Conservation (phyloP, 1,140 invertebrate species). For the Trichonephila clavata region DNA sequence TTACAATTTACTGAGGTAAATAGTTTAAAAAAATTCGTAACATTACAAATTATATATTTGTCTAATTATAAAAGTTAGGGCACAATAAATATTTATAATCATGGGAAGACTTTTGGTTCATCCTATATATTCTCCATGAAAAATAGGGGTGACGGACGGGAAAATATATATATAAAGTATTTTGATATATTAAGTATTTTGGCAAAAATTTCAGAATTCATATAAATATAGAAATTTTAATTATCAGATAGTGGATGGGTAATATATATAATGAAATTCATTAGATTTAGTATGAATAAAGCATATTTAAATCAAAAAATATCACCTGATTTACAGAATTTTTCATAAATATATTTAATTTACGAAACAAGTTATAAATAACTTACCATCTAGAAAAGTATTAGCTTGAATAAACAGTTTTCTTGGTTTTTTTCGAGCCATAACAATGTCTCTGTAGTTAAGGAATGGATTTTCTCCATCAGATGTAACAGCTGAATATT, state of each 20-base stretch:
- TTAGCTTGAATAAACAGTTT: slow-evolving; percentile 93
- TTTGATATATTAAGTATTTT: not conserved
- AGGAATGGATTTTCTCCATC: slow-evolving; percentile 86
- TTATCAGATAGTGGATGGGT: not conserved
- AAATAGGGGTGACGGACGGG: too few species aligned
- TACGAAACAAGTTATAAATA: not conserved
- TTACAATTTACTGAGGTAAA: too few species aligned
- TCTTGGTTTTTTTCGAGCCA: slow-evolving; percentile 93
- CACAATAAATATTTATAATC: too few species aligned
- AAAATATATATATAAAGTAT: not conserved
- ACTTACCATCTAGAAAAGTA: slow-evolving; percentile 84
- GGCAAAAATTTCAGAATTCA: not conserved
- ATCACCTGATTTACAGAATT: not conserved
- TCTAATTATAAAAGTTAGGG: too few species aligned
- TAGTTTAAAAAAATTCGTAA: too few species aligned
- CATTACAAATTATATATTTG: too few species aligned
- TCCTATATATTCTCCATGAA: too few species aligned
- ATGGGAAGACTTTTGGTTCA: too few species aligned
- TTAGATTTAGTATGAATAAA: not conserved
- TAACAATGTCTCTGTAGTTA: slow-evolving; percentile 91
- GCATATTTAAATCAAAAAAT: not conserved
- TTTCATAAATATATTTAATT: not conserved
- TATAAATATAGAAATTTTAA: not conserved
- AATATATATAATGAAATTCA: too few species aligned
- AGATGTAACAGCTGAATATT: slow-evolving; percentile 89